Evolutionary conservation across 1,140 invertebrate species (phyloP).

Genomic region (Coptotermes formosanus): DNA sequence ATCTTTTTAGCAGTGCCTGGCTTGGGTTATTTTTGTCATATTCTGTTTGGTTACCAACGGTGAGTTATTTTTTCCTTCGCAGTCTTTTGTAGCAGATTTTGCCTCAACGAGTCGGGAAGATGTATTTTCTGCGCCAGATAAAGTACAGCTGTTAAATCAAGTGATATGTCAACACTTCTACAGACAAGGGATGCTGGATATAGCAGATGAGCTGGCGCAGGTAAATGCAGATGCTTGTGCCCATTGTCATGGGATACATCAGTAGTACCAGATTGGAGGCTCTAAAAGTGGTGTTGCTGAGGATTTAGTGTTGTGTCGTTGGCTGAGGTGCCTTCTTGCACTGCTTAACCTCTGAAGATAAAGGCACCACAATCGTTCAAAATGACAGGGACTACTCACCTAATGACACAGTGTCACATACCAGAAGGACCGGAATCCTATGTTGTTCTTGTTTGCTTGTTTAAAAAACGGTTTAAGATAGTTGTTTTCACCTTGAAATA

Average conservation of each 20-base stretch:
- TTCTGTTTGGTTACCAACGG: neutral
- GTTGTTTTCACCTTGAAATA: no score
- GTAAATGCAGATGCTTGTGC: constrained; percentile 42
- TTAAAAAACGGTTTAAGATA: no score
- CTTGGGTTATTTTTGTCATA: no score
- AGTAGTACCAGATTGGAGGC: neutral
- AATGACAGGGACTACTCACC: no score
- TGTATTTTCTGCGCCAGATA: constrained; percentile 76
- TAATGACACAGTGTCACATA: no score
- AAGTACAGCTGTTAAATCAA: constrained; percentile 82
- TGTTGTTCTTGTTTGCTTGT: no score
- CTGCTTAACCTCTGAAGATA: no score
- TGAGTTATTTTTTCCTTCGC: constrained; percentile 38
- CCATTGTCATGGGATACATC: no score
- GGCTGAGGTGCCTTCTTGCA: no score
- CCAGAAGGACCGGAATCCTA: no score
- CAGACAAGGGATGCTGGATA: constrained; percentile 87
- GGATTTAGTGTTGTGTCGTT: neutral
- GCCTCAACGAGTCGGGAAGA: constrained; percentile 83
- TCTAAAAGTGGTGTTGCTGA: neutral
- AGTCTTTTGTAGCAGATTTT: constrained; percentile 91
- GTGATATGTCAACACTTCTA: constrained; percentile 97
- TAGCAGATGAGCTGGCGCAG: constrained; percentile 76
- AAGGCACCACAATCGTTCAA: no score
- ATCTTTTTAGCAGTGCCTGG: no score